These are phyloP conservation scores for Nasua narica DNA, from an alignment of 2,797 vertebrate species.

Conservation along the genomic window DNA sequence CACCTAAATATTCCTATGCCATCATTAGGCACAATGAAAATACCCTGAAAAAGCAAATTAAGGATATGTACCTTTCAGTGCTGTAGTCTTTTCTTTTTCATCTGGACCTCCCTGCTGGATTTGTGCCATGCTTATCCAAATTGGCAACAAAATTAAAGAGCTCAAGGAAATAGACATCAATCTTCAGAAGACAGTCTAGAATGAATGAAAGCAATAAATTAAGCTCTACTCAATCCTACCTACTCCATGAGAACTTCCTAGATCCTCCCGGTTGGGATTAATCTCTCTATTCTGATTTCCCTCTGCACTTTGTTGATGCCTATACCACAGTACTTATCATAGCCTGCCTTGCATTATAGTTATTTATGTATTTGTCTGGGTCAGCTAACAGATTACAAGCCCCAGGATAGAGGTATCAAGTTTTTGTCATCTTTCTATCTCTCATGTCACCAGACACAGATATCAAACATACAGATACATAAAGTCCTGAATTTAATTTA, in stretches of 20 bases:
- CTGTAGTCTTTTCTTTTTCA: constrained; percentile 96
- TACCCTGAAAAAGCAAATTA: constrained; percentile 61
- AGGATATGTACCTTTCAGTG: constrained; percentile 91
- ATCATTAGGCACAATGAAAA: constrained; percentile 2
- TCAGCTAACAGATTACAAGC: constrained; percentile 20
- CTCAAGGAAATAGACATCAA: constrained; percentile 87
- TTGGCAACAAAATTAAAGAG: constrained; percentile 82
- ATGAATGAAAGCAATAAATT: constrained; percentile 80
- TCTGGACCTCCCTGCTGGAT: constrained; percentile 89
- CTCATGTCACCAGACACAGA: not conserved
- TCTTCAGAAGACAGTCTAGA: constrained; percentile 82
- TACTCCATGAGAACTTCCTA: constrained; percentile 43
- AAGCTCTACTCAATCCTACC: constrained; percentile 67
- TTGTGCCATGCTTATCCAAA: constrained; percentile 93
- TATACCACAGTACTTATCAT: not conserved
- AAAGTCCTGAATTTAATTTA: constrained; percentile 20
- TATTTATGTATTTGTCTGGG: constrained; percentile 30
- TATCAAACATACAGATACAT: not conserved
- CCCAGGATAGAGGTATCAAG: not conserved
- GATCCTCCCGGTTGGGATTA: constrained; percentile 16
- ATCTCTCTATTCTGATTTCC: constrained; percentile 21
- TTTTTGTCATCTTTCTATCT: constrained; percentile 15
- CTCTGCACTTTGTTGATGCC: not conserved
- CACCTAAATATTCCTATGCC: constrained; percentile 34
- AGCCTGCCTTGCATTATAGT: not conserved